These are phyloP conservation scores for Ichneumoninae sp. DNA, from an alignment of 2,888 invertebrate genomes.

Conservation along the genomic window DNA sequence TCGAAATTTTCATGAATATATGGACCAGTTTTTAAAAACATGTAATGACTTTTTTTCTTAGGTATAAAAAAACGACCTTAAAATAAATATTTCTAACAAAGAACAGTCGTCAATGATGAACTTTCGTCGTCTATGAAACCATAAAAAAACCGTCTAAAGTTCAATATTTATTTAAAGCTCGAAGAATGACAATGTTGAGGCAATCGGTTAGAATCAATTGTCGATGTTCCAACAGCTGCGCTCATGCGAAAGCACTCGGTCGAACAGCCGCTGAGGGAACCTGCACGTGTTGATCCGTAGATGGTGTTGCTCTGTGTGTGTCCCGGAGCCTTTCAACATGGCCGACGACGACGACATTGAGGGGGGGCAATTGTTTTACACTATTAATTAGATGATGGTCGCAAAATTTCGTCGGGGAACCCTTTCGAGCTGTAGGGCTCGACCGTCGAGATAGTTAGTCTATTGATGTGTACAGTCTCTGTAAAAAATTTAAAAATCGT, in stretches of 20 bases:
- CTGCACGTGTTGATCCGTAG: conserved; percentile 44
- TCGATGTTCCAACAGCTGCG: background rate
- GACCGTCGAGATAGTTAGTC: background rate
- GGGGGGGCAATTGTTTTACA: background rate
- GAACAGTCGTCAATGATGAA: too few relatives aligned
- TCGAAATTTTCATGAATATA: background rate
- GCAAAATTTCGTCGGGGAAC: background rate
- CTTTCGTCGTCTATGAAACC: too few relatives aligned
- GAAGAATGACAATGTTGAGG: background rate
- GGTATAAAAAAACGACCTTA: too few relatives aligned
- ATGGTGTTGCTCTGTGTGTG: conserved; percentile 12
- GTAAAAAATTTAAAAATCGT: background rate
- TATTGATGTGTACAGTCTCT: background rate
- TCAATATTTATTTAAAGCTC: background rate
- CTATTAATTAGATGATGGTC: conserved; percentile 1
- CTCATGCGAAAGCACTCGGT: background rate
- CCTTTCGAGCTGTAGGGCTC: background rate
- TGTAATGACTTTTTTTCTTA: background rate
- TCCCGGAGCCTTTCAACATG: conserved; percentile 20
- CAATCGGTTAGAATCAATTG: background rate
- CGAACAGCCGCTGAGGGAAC: conserved; percentile 1
- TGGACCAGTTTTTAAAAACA: background rate
- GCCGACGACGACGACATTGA: background rate
- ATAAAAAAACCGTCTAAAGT: too few relatives aligned
- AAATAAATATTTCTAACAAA: too few relatives aligned